phyloP scores from a whole-genome alignment of 2,888 invertebrate genomes.

The Arrhopalites spinosus region DNA sequence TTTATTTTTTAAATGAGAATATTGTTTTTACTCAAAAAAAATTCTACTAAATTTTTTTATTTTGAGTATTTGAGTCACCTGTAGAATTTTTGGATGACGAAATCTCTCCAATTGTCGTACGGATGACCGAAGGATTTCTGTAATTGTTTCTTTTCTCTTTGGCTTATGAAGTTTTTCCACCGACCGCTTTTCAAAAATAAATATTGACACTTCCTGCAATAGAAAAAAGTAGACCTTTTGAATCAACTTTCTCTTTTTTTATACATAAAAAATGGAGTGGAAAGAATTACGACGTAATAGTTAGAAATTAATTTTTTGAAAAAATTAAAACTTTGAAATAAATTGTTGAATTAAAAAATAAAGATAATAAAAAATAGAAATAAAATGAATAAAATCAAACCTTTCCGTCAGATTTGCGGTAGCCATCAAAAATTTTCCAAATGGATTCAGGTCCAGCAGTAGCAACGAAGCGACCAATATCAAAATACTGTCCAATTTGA shows the following conservation, averaged over 20 bases:
- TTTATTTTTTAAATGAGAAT: too few relatives aligned
- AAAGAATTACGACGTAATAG: too few relatives aligned
- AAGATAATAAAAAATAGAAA: neutral
- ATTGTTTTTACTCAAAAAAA: neutral
- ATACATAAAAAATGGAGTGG: too few relatives aligned
- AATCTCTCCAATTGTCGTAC: slow-evolving; percentile 79
- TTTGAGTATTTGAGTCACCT: slow-evolving; percentile 57
- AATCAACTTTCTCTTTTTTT: too few relatives aligned
- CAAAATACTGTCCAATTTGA: slow-evolving; percentile 85
- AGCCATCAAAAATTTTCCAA: slow-evolving; percentile 91
- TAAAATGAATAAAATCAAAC: slow-evolving; percentile 64
- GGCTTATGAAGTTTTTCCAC: slow-evolving; percentile 93
- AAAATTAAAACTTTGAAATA: too few relatives aligned
- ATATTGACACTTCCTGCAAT: slow-evolving; percentile 86
- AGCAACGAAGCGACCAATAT: slow-evolving; percentile 79
- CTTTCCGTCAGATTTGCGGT: slow-evolving; percentile 85
- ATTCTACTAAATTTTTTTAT: neutral
- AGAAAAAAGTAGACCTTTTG: slow-evolving; percentile 37
- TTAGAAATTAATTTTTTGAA: too few relatives aligned
- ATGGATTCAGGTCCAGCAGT: slow-evolving; percentile 86
- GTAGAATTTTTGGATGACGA: slow-evolving; percentile 81
- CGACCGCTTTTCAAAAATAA: slow-evolving; percentile 89
- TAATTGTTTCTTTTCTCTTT: slow-evolving; percentile 86
- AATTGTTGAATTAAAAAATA: neutral
- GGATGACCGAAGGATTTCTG: slow-evolving; percentile 81